Conservation (phyloP, 2,797 vertebrate species). For the Cephalopachus bancanus region DNA sequence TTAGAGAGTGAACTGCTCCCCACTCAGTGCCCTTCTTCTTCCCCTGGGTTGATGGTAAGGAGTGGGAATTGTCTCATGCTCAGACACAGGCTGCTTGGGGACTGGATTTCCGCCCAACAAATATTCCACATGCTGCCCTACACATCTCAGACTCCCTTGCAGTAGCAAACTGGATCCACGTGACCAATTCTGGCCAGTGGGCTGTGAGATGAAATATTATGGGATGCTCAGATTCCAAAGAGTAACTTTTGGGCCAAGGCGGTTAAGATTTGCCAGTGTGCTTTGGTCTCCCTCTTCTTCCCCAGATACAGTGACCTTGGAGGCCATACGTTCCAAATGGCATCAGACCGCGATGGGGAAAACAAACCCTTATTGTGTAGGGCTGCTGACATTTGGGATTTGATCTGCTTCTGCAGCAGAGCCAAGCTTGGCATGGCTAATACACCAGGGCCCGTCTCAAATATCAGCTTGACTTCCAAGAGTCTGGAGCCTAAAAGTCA, state of each 20-base stretch:
- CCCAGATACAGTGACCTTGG: not conserved
- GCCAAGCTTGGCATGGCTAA: not conserved
- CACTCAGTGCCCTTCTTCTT: accelerated
- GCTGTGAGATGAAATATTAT: not conserved
- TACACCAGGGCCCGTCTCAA: not conserved
- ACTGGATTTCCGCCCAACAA: not conserved
- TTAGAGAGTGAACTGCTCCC: not conserved
- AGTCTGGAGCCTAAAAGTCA: not conserved
- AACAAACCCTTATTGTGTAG: not conserved
- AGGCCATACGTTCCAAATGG: not conserved
- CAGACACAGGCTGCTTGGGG: not conserved
- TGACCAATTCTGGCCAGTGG: not conserved
- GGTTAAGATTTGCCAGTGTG: not conserved
- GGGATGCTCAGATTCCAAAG: no score
- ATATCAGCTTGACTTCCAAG: not conserved
- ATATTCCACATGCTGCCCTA: not conserved
- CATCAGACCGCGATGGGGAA: not conserved
- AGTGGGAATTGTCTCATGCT: not conserved
- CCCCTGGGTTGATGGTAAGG: not conserved
- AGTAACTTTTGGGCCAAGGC: not conserved
- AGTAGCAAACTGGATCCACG: not conserved
- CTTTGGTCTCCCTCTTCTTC: not conserved
- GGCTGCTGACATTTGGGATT: no score
- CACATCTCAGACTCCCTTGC: not conserved
- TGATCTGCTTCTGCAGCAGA: not conserved